Conservation (phyloP, 1,140 invertebrate genomes). For the Gonioctena quinquepunctata region DNA sequence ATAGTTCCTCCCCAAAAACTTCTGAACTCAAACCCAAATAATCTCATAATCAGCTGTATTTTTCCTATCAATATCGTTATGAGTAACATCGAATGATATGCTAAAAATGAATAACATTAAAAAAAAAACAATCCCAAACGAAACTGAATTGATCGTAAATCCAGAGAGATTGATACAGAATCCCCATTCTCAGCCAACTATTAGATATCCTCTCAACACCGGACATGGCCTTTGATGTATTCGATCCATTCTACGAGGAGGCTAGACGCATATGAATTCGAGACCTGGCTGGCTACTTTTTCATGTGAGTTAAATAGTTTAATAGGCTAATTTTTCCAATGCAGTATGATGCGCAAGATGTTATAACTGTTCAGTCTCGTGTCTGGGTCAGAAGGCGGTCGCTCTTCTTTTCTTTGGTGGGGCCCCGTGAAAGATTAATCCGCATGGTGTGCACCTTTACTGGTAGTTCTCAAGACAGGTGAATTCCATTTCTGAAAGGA, state of each 20-base stretch:
- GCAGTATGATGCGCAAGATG: too few species aligned
- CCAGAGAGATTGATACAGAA: too few species aligned
- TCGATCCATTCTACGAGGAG: background rate
- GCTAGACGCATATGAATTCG: constrained; percentile 15
- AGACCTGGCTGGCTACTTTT: constrained; percentile 20
- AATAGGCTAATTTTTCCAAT: constrained; percentile 26
- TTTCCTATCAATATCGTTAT: too few species aligned
- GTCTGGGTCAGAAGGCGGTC: constrained; percentile 63
- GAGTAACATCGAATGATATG: too few species aligned
- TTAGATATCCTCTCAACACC: background rate
- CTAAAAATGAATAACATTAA: too few species aligned
- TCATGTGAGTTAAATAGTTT: constrained; percentile 23
- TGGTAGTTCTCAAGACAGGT: constrained; percentile 61
- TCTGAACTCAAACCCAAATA: too few species aligned
- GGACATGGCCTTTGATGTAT: background rate
- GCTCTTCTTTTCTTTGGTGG: constrained; percentile 28
- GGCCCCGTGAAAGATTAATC: constrained; percentile 22
- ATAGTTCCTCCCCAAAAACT: too few species aligned
- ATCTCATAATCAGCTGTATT: too few species aligned
- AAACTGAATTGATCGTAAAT: too few species aligned
- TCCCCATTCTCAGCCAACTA: too few species aligned
- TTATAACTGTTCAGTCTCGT: constrained; percentile 60
- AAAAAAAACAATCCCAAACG: background rate
- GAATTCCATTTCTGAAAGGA: constrained; percentile 58
- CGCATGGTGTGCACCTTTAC: constrained; percentile 43